Evolutionary conservation across 2,113 vertebrate genomes (phyloP), one percentile per base, ranked within the genome.

Genomic region (Tangachromis dhanisi): DNA sequence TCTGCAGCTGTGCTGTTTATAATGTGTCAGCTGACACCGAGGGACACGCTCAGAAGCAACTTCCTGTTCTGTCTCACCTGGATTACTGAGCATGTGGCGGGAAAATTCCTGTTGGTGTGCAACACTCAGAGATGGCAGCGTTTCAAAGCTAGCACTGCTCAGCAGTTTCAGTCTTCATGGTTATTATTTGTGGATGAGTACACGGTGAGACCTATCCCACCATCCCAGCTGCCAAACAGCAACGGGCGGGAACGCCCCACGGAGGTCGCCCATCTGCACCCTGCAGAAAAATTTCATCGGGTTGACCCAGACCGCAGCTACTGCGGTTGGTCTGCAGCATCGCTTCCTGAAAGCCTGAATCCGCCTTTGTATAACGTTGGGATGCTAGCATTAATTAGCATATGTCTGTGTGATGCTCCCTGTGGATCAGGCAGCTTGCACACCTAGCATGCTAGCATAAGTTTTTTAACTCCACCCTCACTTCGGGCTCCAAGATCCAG

Each of bases 221-320:
- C 29, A 63, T 33, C 59, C 29, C 29, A 2, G 59, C 59, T 33
- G 2, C 57, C 16, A 31, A 61, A 61, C 57, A 4, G 29, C 57
- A 17, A 33, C 0, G 1, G 57, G 29, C 2, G 5, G 57, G 29
- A 61, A 31, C 2, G 57, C 14, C 5, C 3, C 26, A 17, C 8
- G 2, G 57, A 61, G 16, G 57, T 61, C 16, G 8, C 29, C 3
- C 57, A 61, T 31, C 57, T 61, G 57, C 57, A 33, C 57, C 29
- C 29, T 61, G 57, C 29, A 17, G 57, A 61, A 31, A 10, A 6
- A 61, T 0, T 31, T 61, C 29, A 61, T 33, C 8, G 1, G 57
- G 57, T 61, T 61, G 57, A 31, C 29, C 14, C 29, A 61, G 57
- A 61, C 1, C 0, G 5, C 57, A 59, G 57, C 14, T 16, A 61